Base-by-base conservation (phyloP, 2,888 invertebrate species). In the Chymomyza procnemis region DNA sequence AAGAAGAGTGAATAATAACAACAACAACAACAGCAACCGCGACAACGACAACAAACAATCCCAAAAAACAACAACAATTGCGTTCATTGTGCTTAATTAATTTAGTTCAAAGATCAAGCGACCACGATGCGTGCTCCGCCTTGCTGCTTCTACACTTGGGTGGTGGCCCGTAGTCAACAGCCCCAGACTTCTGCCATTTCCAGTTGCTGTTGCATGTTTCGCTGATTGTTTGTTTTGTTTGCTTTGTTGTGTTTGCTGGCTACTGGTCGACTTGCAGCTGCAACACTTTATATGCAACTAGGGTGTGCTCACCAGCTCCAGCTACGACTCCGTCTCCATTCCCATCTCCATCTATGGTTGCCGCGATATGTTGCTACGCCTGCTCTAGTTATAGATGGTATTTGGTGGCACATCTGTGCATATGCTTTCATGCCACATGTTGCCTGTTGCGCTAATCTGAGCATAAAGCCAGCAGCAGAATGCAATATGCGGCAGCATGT, bases 31-130 rank as follows among this genome's bases (percentile, higher is more conserved):
- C 47, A 47, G 2, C 47, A 47, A 19, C 63, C n/a, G n/a, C n/a
- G 8, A 26, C 2, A 22, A 22, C 22, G 4, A 47, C 47, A n/a
- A 47, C 47, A 47, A 52, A 16, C 30, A 64, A n/a, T n/a, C n/a
- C n/a, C 19, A 30, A 62, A 22, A 61, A 73, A 69, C 73, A 80
- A 68, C 84, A 87, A 89, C 90, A 90, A 90, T 90, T 89, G 88
- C 82, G 88, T 88, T 89, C 88, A 89, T 90, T 90, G 90, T 89
- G 80, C 87, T 90, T 90, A 90, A 90, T 90, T 90, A 90, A 90
- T 90, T 90, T 89, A 88, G 90, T 90, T 90, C 90, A 90, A 88
- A 90, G 90, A 90, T 90, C 89, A 89, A 86, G 88, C 84, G 86
- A 66, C 73, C 70, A 76, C 73, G 82, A 71, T 85, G 80, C 77